A percentile compares a stretch with the other conserved stretches of the same genome.
These are phyloP conservation scores for Anaspis maculata DNA, from an alignment of 2,888 invertebrate genomes.

Conservation along the genomic window DNA sequence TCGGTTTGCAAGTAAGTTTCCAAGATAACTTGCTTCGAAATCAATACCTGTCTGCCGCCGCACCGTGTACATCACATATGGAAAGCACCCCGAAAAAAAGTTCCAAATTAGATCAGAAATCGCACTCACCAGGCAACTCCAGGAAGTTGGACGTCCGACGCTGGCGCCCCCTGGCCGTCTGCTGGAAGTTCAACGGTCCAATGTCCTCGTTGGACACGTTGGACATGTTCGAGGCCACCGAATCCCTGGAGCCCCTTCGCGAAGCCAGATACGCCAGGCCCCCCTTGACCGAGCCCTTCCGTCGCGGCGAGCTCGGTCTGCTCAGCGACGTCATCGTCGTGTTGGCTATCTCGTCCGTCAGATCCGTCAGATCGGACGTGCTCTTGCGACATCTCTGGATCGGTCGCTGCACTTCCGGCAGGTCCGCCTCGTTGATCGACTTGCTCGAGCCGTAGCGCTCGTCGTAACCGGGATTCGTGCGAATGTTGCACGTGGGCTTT, in stretches of 20 bases:
- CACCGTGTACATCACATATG: too few species aligned
- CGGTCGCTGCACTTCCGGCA: conserved; percentile 35
- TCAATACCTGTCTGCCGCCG: too few species aligned
- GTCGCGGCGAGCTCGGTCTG: conserved; percentile 56
- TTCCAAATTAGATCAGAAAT: too few species aligned
- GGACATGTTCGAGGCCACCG: conserved; percentile 55
- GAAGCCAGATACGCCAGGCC: conserved; percentile 77
- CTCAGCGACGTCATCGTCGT: conserved; percentile 55
- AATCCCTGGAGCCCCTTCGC: conserved; percentile 70
- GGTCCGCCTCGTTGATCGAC: conserved; percentile 41
- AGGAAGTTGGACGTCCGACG: conserved; percentile 79
- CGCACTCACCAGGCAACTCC: conserved; percentile 64
- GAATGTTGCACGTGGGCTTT: conserved; percentile 44
- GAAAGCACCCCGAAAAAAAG: too few species aligned
- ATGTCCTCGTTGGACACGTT: conserved; percentile 74
- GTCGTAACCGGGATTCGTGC: conserved; percentile 55
- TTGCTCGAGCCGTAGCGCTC: conserved; percentile 35
- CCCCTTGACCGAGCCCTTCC: conserved; percentile 61
- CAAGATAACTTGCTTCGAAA: too few species aligned
- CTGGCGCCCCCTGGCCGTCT: conserved; percentile 68
- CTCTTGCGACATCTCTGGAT: conserved; percentile 57
- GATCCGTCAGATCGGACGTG: conserved; percentile 67
- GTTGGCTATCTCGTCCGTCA: conserved; percentile 46
- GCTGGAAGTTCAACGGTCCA: conserved; percentile 71
- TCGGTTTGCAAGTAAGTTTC: not conserved